phyloP scores from a whole-genome alignment of 2,113 vertebrate species.

The Dipodomys spectabilis region DNA sequence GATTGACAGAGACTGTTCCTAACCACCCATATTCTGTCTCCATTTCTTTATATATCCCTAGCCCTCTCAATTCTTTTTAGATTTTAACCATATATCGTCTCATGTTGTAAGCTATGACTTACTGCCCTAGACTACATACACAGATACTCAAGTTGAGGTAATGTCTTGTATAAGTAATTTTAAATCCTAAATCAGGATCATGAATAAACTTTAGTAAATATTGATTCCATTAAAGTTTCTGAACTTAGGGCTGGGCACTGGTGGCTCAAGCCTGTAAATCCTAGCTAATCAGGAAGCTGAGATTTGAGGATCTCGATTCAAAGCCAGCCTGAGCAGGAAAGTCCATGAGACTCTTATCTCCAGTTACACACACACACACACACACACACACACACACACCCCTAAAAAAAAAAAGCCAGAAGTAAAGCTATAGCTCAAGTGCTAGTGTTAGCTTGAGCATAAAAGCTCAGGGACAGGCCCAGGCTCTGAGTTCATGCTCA shows the following conservation, averaged over 20 bases:
- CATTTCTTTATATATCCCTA: neutral
- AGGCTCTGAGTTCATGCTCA: neutral
- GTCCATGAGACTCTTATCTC: too few species aligned
- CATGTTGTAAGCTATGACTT: neutral
- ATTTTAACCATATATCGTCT: conserved; percentile 53
- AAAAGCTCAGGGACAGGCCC: too few species aligned
- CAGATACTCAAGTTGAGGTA: neutral
- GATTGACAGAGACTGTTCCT: neutral
- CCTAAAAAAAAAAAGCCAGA: too few species aligned
- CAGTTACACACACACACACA: too few species aligned
- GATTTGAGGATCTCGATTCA: neutral
- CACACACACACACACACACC: too few species aligned
- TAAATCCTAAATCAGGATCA: conserved; percentile 37
- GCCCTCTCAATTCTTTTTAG: neutral
- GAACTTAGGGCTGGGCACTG: neutral
- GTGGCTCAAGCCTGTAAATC: too few species aligned
- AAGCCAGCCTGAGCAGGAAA: too few species aligned
- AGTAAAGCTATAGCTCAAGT: too few species aligned
- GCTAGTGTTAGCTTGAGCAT: too few species aligned
- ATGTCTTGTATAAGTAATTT: conserved; percentile 7
- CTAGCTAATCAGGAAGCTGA: too few species aligned
- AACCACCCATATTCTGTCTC: neutral
- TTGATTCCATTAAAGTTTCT: conserved; percentile 19
- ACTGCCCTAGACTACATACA: neutral
- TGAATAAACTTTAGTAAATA: conserved; percentile 37